phyloP scores from a whole-genome alignment of 2,888 invertebrate species.

The Amaurobius ferox region DNA sequence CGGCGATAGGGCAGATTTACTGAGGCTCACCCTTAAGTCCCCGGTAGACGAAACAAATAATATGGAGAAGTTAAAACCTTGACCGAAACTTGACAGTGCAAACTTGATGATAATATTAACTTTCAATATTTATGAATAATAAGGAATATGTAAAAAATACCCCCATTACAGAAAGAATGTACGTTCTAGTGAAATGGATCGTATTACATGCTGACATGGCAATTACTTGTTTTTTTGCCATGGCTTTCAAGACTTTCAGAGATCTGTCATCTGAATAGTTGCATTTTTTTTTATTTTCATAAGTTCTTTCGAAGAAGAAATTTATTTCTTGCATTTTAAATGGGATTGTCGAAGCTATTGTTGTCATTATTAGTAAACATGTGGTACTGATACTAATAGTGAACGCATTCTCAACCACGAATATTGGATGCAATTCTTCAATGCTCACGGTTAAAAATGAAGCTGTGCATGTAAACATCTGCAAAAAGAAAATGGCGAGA shows the following conservation, averaged over 20 bases:
- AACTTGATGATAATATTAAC: too few species aligned
- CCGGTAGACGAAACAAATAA: too few species aligned
- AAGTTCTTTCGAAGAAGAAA: not conserved
- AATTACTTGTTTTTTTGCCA: slow-evolving; percentile 8
- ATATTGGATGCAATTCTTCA: not conserved
- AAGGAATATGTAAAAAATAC: slow-evolving; percentile 33
- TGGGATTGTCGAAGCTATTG: not conserved
- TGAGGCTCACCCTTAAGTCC: too few species aligned
- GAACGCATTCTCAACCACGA: not conserved
- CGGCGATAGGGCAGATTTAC: too few species aligned
- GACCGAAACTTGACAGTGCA: too few species aligned
- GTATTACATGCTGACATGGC: slow-evolving; percentile 21
- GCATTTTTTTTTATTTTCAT: not conserved
- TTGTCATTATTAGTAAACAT: slow-evolving; percentile 5
- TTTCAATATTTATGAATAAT: slow-evolving; percentile 36
- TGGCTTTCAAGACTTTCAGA: not conserved
- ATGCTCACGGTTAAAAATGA: not conserved
- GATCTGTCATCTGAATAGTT: not conserved
- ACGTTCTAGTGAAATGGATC: slow-evolving; percentile 19
- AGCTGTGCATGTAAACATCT: slow-evolving; percentile 20
- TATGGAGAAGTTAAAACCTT: too few species aligned
- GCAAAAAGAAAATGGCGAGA: not conserved
- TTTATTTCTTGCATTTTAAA: not conserved
- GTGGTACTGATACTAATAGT: not conserved
- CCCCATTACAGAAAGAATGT: slow-evolving; percentile 24